A percentile compares a stretch with the other conserved stretches of the same genome.
These are phyloP conservation scores for Acipenser oxyrinchus DNA, from an alignment of 2,797 vertebrate genomes.

Conservation along the genomic window DNA sequence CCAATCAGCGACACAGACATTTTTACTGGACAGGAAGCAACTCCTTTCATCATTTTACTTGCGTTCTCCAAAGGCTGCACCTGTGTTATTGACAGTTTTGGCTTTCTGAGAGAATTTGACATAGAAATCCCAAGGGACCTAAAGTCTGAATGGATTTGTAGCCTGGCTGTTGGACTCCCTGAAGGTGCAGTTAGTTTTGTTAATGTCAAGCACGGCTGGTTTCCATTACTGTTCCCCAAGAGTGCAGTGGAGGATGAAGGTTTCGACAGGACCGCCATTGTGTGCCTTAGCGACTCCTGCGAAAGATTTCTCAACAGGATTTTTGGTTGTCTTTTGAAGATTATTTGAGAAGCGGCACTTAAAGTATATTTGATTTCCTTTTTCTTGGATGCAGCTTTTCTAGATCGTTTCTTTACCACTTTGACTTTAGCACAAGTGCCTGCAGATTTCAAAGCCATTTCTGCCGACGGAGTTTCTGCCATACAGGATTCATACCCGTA, in stretches of 20 bases:
- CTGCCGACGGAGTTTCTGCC: constrained; percentile 52
- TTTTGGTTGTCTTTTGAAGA: constrained; percentile 41
- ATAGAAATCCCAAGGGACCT: constrained; percentile 25
- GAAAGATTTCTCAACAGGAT: constrained; percentile 63
- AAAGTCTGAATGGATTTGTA: constrained; percentile 62
- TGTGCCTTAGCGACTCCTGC: constrained; percentile 61
- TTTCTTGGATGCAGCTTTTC: constrained; percentile 41
- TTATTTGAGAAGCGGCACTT: constrained; percentile 33
- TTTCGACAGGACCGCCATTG: constrained; percentile 42
- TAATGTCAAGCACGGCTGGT: constrained; percentile 59
- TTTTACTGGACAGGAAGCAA: constrained; percentile 54
- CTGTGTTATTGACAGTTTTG: constrained; percentile 57
- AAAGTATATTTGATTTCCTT: constrained; percentile 51
- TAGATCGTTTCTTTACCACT: constrained; percentile 30
- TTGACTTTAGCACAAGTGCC: constrained; percentile 39
- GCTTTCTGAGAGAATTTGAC: constrained; percentile 37
- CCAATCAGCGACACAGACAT: constrained; percentile 55
- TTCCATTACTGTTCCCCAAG: constrained; percentile 19
- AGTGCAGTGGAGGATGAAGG: constrained; percentile 20
- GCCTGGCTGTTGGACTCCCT: constrained; percentile 59
- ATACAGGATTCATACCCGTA: constrained; percentile 87
- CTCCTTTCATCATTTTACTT: constrained; percentile 46
- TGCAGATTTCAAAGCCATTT: constrained; percentile 35
- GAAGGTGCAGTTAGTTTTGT: constrained; percentile 62
- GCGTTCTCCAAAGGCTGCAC: constrained; percentile 54